A percentile compares a stretch with the other conserved stretches of the same genome.
Evolutionary conservation across 30 jellyfish, hydroid and myxozoan species (phyloP).

Genomic region (Chironex yamaguchii): DNA sequence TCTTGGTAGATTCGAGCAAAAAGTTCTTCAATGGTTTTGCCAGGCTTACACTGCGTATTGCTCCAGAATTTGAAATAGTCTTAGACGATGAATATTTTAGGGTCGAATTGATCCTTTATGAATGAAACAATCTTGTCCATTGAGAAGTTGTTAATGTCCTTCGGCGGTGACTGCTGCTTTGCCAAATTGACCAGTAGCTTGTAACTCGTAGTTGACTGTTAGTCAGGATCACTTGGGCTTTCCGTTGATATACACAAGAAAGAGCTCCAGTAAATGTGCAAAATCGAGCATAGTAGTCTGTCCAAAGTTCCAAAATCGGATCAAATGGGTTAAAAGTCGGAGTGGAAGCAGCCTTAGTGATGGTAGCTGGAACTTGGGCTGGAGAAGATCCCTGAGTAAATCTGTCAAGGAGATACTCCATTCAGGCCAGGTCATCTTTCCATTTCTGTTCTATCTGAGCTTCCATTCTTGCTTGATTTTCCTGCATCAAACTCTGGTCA

Average conservation of each 20-base stretch:
- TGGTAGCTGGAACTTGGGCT: too few species aligned
- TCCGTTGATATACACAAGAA: background rate
- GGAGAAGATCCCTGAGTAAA: too few species aligned
- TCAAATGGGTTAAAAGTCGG: background rate
- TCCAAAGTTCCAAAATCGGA: background rate
- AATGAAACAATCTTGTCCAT: background rate
- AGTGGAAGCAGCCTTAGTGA: too few species aligned
- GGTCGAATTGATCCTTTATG: background rate
- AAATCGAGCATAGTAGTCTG: background rate
- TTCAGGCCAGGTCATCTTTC: too few species aligned
- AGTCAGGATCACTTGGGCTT: background rate
- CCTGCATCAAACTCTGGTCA: too few species aligned
- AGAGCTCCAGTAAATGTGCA: background rate
- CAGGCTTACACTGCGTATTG: background rate
- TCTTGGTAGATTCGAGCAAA: background rate
- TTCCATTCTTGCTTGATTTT: too few species aligned
- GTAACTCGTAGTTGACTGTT: background rate
- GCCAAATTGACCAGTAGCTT: background rate
- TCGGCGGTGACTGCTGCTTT: background rate
- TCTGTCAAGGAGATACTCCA: too few species aligned
- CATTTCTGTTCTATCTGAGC: too few species aligned
- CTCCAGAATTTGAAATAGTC: background rate
- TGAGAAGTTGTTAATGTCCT: background rate
- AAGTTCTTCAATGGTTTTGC: background rate
- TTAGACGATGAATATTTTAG: background rate